A percentile compares a stretch with the other conserved stretches of the same genome.
Evolutionary conservation across 2,113 vertebrate genomes (phyloP).

Genomic region (Cololabis saira): DNA sequence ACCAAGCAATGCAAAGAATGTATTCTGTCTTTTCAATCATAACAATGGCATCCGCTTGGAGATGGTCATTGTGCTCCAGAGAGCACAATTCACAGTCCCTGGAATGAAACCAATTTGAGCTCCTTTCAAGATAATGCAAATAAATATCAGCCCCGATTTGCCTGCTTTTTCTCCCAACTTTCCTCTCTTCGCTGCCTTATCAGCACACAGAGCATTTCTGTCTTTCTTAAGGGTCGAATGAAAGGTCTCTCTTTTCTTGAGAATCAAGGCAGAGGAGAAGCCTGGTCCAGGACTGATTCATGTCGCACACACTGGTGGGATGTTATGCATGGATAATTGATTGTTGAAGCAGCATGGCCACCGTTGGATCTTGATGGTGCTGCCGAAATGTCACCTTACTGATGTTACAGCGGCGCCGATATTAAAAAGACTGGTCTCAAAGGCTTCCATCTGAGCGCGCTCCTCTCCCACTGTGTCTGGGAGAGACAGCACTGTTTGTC

Average conservation of each 20-base stretch:
- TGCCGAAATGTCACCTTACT: conserved; percentile 87
- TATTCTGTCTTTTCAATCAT: conserved; percentile 51
- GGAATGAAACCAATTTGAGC: conserved; percentile 69
- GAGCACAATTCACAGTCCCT: conserved; percentile 62
- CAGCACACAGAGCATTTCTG: conserved; percentile 55
- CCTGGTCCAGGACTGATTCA: conserved; percentile 77
- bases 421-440: conserved; percentile 72
- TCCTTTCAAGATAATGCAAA: conserved; percentile 77
- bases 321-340: conserved; percentile 86
- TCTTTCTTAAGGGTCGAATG: conserved; percentile 59
- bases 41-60: conserved; percentile 35
- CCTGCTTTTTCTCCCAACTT: conserved; percentile 42
- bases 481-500: conserved; percentile 71
- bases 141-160: conserved; percentile 74
- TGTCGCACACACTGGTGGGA: conserved; percentile 79
- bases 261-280: conserved; percentile 70
- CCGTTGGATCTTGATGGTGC: conserved; percentile 83
- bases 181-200: conserved; percentile 63
- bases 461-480: conserved; percentile 73
- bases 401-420: conserved; percentile 79
- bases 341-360: conserved; percentile 81
- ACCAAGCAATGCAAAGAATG: conserved; percentile 48
- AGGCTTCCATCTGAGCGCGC: conserved; percentile 70
- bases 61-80: conserved; percentile 60
- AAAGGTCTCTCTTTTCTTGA: conserved; percentile 67